These are phyloP conservation scores for Peromyscus polionotus DNA, from an alignment of 2,113 vertebrate genomes.

Conservation along the genomic window DNA sequence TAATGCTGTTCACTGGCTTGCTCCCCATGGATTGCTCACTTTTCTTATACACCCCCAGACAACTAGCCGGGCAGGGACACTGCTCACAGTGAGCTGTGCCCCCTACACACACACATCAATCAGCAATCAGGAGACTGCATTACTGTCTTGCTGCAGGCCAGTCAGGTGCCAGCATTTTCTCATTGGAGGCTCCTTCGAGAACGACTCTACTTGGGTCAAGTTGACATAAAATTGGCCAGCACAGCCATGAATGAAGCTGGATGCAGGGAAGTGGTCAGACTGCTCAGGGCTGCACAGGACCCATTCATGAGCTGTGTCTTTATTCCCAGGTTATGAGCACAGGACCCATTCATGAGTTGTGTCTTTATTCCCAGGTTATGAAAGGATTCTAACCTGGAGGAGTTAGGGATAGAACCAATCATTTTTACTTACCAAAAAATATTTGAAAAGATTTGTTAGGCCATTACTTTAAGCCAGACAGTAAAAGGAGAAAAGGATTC, in stretches of 20 bases:
- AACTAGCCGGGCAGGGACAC: neutral
- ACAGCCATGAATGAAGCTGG: neutral
- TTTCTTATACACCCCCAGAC: neutral
- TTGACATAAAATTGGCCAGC: neutral
- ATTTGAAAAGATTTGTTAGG: conserved; percentile 7
- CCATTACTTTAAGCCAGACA: neutral
- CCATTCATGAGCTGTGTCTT: neutral
- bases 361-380: neutral
- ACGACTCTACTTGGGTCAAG: neutral
- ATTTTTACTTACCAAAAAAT: neutral
- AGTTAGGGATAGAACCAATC: neutral
- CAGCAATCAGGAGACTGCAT: neutral
- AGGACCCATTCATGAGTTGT: neutral
- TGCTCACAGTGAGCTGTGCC: neutral
- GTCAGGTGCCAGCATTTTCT: too few relatives aligned
- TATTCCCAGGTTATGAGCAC: neutral
- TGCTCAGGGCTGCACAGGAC: neutral
- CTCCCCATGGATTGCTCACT: neutral
- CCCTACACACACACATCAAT: neutral
- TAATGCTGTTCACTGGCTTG: neutral
- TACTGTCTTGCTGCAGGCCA: neutral
- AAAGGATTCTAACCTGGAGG: neutral
- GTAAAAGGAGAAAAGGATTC: conserved; percentile 22
- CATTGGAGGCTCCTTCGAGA: too few relatives aligned
- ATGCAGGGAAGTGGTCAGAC: neutral